Evolutionary conservation across 2,888 invertebrate species (phyloP).

Genomic region (Crossocerus cetratus): DNA sequence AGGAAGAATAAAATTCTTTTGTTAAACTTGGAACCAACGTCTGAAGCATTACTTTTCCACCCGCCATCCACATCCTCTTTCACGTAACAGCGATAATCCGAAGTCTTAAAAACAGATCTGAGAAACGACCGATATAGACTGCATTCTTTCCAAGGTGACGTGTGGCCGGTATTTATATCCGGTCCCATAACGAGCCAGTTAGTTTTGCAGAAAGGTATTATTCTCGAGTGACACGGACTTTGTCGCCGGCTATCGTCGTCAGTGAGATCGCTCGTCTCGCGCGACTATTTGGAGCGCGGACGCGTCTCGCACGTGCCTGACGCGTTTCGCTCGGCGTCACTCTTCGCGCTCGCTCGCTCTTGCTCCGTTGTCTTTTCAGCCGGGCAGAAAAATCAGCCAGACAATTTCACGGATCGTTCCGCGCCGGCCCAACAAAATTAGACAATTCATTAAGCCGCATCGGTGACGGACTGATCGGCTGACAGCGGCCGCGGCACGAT

Average conservation of each 20-base stretch:
- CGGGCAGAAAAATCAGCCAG: conserved; percentile 14
- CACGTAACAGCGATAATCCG: background rate
- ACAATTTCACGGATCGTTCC: conserved; percentile 15
- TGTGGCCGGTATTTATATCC: background rate
- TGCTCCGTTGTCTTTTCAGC: no score
- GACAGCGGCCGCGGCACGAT: conserved; percentile 46
- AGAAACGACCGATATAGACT: background rate
- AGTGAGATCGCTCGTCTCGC: background rate
- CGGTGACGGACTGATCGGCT: conserved; percentile 48
- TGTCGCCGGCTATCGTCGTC: background rate
- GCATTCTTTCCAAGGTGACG: conserved; percentile 2
- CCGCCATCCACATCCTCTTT: background rate
- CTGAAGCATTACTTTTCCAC: background rate
- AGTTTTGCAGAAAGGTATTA: background rate
- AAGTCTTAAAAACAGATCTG: no score
- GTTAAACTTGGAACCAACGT: conserved; percentile 55
- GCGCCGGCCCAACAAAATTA: conserved; percentile 32
- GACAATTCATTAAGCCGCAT: conserved; percentile 20
- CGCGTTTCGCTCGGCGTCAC: background rate
- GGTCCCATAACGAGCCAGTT: background rate
- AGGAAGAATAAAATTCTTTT: conserved; percentile 73
- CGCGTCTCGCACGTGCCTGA: conserved; percentile 2
- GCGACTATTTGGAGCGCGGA: background rate
- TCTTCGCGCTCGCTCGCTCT: background rate
- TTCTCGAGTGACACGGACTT: background rate